Evolutionary conservation across 2,797 vertebrate species (phyloP).

Genomic region (Perodicticus potto): DNA sequence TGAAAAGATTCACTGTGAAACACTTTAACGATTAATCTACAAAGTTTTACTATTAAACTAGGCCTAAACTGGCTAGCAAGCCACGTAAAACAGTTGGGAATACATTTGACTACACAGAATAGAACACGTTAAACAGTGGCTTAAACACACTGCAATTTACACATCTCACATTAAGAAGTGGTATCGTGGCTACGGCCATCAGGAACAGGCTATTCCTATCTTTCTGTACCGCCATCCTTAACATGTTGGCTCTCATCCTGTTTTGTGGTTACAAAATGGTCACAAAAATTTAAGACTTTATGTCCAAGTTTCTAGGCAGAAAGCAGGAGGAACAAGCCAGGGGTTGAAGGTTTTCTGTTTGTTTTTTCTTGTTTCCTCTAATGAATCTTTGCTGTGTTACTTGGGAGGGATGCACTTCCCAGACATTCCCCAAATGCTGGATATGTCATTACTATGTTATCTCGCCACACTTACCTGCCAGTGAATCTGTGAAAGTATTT

Average conservation of each 20-base stretch:
- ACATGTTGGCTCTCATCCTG: background rate
- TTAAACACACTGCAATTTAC: background rate
- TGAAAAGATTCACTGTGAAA: constrained; percentile 4
- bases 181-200: no score
- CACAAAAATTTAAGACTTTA: background rate
- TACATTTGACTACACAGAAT: rapidly evolving
- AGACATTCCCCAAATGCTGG: background rate
- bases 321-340: background rate
- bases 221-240: background rate
- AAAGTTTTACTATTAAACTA: background rate
- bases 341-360: background rate
- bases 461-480: background rate
- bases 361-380: background rate
- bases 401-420: background rate
- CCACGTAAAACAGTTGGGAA: background rate
- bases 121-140: background rate
- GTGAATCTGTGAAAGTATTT: background rate
- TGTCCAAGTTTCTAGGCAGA: background rate
- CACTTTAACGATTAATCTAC: background rate
- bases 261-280: background rate
- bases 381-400: background rate
- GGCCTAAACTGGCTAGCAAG: constrained; percentile 18
- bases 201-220: background rate
- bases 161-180: background rate
- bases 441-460: background rate